Percentiles rank a stretch among this genome's conserved stretches.
Conservation (phyloP, 2,113 vertebrate species). For the Pipra filicauda region DNA sequence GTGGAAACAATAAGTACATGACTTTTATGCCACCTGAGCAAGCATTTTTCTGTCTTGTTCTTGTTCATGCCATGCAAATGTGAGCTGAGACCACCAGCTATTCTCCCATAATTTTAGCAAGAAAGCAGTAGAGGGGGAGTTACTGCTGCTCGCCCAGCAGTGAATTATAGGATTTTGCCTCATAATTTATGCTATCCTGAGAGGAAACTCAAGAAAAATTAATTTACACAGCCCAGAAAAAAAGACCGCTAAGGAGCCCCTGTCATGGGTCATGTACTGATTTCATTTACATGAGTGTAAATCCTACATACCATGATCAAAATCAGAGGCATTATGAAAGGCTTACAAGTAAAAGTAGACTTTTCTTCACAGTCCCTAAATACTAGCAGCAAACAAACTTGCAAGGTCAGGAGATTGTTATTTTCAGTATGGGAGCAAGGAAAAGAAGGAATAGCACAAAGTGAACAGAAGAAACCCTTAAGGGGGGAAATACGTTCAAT, state of each 20-base stretch:
- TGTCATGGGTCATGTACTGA: slow-evolving; percentile 15
- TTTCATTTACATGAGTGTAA: slow-evolving; percentile 30
- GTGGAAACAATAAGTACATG: neutral
- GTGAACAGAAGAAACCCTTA: neutral
- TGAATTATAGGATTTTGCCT: slow-evolving; percentile 39
- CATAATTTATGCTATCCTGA: slow-evolving; percentile 46
- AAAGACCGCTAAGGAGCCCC: neutral
- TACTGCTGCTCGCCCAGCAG: neutral
- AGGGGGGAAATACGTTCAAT: neutral
- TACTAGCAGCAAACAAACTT: neutral
- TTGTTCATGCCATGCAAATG: neutral
- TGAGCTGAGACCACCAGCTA: slow-evolving; percentile 33
- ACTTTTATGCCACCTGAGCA: neutral
- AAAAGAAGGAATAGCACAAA: neutral
- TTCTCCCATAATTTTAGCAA: slow-evolving; percentile 26
- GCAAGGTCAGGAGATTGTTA: neutral
- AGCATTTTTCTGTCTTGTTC: neutral
- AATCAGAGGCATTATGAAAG: neutral
- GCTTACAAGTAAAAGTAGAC: neutral
- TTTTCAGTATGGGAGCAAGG: neutral
- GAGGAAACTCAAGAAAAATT: slow-evolving; percentile 29
- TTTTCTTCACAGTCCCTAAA: neutral
- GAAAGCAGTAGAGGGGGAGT: slow-evolving; percentile 2
- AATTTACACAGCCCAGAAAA: slow-evolving; percentile 30
- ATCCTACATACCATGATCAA: neutral